Evolutionary conservation across 2,113 vertebrate genomes (phyloP).

Genomic region (Ciconia maguari): DNA sequence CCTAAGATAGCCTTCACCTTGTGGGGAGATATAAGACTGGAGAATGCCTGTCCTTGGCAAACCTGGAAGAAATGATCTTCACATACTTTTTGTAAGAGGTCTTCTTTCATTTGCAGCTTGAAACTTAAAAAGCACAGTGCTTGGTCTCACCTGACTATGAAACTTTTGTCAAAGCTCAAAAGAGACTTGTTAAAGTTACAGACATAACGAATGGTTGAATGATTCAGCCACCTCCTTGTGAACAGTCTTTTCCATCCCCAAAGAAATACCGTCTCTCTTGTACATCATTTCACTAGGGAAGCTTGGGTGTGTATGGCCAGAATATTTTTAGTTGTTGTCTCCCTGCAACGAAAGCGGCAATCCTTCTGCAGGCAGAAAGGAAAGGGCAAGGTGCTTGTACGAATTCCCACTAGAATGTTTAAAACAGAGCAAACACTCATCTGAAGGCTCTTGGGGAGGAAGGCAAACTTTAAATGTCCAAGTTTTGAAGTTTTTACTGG

Average conservation of each 20-base stretch:
- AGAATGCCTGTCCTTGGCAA: background rate
- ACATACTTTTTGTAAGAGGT: background rate
- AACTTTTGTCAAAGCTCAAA: background rate
- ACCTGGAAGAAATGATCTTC: background rate
- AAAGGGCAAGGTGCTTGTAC: slow-evolving; percentile 45
- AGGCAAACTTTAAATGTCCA: background rate
- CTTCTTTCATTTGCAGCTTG: background rate
- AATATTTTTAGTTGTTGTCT: slow-evolving; percentile 2
- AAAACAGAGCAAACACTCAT: slow-evolving; percentile 12
- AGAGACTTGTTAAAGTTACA: background rate
- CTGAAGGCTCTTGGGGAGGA: background rate
- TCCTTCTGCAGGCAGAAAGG: slow-evolving; percentile 9
- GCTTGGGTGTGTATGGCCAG: background rate
- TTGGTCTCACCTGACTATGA: background rate
- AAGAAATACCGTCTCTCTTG: background rate
- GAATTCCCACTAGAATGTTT: slow-evolving; percentile 8
- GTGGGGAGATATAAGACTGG: background rate
- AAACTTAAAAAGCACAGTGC: background rate
- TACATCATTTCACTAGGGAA: slow-evolving; percentile 18
- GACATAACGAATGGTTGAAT: background rate
- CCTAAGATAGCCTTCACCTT: background rate
- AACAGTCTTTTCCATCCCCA: slow-evolving; percentile 8
- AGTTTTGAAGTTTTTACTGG: background rate
- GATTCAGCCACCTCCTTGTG: slow-evolving; percentile 3
- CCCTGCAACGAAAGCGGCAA: background rate